Percentiles rank a stretch among this genome's conserved stretches.
Conservation (phyloP, 2,797 vertebrate species). For the Ispidina lecontei region DNA sequence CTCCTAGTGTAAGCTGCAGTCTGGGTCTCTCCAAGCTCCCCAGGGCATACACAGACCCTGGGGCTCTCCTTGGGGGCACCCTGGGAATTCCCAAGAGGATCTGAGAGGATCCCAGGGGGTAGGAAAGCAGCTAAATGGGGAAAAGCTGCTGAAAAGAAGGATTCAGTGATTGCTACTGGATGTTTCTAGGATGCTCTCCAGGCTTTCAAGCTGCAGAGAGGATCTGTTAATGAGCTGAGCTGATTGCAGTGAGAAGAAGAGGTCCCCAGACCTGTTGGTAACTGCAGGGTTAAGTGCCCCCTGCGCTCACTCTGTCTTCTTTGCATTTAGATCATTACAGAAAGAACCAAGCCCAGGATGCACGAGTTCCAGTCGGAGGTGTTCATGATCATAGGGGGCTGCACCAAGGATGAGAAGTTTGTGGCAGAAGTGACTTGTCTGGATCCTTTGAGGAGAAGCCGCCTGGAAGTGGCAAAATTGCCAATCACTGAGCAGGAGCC, state of each 20-base stretch:
- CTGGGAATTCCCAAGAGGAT: not conserved
- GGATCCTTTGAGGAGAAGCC: slow-evolving; percentile 93
- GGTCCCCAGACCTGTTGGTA: not conserved
- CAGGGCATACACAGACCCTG: not conserved
- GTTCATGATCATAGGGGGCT: slow-evolving; percentile 96
- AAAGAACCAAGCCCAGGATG: slow-evolving; percentile 93
- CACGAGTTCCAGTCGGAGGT: slow-evolving; percentile 94
- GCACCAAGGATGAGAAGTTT: slow-evolving; percentile 95
- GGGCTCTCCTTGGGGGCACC: not conserved
- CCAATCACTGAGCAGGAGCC: slow-evolving; percentile 89
- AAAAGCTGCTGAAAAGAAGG: not conserved
- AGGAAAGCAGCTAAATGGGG: not conserved
- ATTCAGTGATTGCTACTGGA: not conserved
- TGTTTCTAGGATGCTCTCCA: not conserved
- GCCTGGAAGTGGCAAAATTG: slow-evolving; percentile 93
- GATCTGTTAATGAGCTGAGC: not conserved
- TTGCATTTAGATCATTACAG: slow-evolving; percentile 89
- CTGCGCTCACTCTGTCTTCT: slow-evolving; percentile 38
- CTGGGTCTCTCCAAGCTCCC: not conserved
- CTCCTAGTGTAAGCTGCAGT: not conserved
- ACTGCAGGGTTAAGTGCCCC: not conserved
- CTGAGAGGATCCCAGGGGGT: not conserved
- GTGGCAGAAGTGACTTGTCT: slow-evolving; percentile 95
- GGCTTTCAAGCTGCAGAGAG: not conserved
- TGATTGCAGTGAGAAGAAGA: not conserved